A percentile compares a stretch with the other conserved stretches of the same genome.
Conservation (phyloP, 2,888 invertebrate species). For the Lochmaea capreae region DNA sequence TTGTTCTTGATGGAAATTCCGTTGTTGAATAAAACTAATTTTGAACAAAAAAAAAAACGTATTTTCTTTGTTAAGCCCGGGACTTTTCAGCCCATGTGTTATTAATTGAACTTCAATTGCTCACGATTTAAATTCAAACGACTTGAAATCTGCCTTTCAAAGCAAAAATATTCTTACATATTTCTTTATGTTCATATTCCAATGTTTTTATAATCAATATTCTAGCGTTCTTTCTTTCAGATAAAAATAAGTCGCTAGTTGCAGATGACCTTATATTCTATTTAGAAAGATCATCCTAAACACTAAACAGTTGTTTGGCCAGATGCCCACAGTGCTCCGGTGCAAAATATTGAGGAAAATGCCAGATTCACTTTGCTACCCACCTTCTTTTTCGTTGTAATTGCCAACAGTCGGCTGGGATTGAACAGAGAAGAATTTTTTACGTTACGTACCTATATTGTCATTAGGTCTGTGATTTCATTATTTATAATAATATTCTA, state of each 20-base stretch:
- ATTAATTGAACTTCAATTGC: no score
- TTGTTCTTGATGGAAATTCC: no score
- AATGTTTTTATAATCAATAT: neutral
- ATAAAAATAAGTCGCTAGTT: constrained; percentile 35
- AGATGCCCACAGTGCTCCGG: constrained; percentile 28
- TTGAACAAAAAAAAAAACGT: no score
- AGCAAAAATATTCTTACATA: neutral
- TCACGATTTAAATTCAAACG: no score
- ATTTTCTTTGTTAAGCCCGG: no score
- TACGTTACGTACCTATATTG: neutral
- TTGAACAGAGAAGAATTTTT: neutral
- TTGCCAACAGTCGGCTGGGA: neutral
- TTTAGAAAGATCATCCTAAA: constrained; percentile 39
- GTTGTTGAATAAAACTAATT: no score
- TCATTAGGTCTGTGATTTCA: neutral
- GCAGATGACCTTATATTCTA: constrained; percentile 41
- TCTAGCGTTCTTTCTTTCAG: constrained; percentile 25
- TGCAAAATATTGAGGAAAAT: constrained; percentile 26
- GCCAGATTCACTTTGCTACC: constrained; percentile 16
- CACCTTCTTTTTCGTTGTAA: neutral
- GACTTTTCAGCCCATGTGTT: no score
- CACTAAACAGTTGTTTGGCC: constrained; percentile 40
- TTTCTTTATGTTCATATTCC: neutral
- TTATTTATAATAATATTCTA: no score
- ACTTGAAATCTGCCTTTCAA: no score